Evolutionary conservation across 2,888 invertebrate species (phyloP).

Genomic region (Oligia strigilis): DNA sequence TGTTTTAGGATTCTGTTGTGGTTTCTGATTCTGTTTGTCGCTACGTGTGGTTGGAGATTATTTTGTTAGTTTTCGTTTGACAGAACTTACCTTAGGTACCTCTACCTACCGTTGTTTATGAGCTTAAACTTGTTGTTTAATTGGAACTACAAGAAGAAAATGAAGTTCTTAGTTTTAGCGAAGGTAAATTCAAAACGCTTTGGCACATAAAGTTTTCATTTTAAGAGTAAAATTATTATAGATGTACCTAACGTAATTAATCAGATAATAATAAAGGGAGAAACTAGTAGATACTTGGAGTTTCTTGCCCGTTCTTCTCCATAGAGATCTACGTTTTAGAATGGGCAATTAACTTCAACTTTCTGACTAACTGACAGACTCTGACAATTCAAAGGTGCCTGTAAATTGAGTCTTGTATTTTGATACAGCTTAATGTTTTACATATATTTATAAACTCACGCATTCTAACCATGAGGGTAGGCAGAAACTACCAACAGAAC

Average conservation of each 20-base stretch:
- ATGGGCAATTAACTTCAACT: no score
- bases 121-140: conserved; percentile 9
- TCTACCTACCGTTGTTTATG: conserved; percentile 3
- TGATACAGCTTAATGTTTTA: background rate
- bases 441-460: no score
- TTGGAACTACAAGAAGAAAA: background rate
- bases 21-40: conserved; percentile 46
- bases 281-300: background rate
- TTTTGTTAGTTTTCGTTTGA: conserved; percentile 34
- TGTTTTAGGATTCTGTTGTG: conserved; percentile 43
- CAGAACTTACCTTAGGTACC: conserved; percentile 10
- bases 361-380: no score
- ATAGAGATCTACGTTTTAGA: no score
- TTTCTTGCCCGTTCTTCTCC: no score
- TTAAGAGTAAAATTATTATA: background rate
- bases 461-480: no score
- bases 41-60: conserved; percentile 38
- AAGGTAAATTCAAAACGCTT: background rate
- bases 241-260: no score
- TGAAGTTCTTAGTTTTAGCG: background rate
- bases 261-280: background rate
- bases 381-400: no score
- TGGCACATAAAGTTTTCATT: background rate
- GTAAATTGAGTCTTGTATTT: no score
- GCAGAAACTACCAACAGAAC: no score